Evolutionary conservation across 2,113 vertebrate species (phyloP), one percentile per base, ranked within the genome.

Genomic region (Eclectus roratus): DNA sequence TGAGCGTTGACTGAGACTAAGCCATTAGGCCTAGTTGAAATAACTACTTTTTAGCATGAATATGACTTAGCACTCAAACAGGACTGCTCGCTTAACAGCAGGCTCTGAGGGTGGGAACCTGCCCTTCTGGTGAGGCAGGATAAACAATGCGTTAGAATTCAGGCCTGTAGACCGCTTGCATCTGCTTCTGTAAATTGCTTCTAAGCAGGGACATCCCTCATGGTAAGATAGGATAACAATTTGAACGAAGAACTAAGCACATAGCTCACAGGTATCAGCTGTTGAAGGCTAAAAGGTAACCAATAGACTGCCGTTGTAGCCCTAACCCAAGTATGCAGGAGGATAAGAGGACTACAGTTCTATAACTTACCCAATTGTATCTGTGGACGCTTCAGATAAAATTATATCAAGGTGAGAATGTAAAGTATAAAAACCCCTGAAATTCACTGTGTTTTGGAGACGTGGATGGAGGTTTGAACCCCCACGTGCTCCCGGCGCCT

Each of bases 1-100:
- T 0, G 4, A 37, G 27, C 9, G 2, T 17, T 25, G 68, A 64
- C 43, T 7, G 3, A 43, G 2, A 4, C 5, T 8, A 21, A 56
- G 31, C 31, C 55, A 56, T 56, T n/a, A 21, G 13, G 55, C 31
- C 19, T 33, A 9, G 31, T 4, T n/a, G 53, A 8, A 56, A 21
- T 33, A 33, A 33, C 31, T 56, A 21, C 31, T 21, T 33, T 55
- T 33, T 3, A 13, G 53, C 31, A 20, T 20, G 18, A 33, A 21
- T 56, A 56, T 4, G 8, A n/a, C 18, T 33, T 33, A 20, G 55
- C 31, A 56, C 31, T 33, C 55, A 56, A n/a, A 21, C 31, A 13
- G 1, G 2, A 56, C 31, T 3, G 31, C 55, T 21, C 55, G 11
- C 31, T 56, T 56, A 56, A 56, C 19, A 13, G 53, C 1, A 12